These are phyloP conservation scores for Orius laevigatus DNA, from an alignment of 1,140 invertebrate genomes.

Conservation along the genomic window DNA sequence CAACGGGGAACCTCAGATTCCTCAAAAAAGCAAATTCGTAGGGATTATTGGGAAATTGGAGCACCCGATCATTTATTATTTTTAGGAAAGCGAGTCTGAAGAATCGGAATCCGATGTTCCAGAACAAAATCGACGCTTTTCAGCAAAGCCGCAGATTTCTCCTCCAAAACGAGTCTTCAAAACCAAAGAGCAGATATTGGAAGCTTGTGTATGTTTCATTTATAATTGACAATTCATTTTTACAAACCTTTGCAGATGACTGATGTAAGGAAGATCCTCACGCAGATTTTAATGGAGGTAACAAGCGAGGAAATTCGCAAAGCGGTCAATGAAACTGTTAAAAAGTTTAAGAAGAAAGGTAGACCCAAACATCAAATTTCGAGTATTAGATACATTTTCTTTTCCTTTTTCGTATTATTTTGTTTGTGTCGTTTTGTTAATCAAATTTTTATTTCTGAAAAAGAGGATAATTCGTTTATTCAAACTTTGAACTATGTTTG, in stretches of 20 bases:
- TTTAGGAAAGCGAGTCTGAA: constrained; percentile 22
- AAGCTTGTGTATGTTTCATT: constrained; percentile 33
- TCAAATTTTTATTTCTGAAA: constrained; percentile 3
- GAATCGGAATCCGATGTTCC: constrained; percentile 1
- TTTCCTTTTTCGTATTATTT: constrained; percentile 3
- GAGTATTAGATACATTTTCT: background rate
- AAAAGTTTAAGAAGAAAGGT: constrained; percentile 47
- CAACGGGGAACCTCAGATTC: constrained; percentile 30
- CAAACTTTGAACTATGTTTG: constrained; percentile 12
- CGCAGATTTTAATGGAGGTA: constrained; percentile 83
- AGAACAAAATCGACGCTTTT: constrained; percentile 24
- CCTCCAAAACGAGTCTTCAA: constrained; percentile 21
- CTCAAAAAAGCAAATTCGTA: constrained; percentile 70
- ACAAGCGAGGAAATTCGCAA: constrained; percentile 74
- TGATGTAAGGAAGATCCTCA: constrained; percentile 67
- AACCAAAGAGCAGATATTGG: constrained; percentile 33
- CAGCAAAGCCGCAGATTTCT: constrained; percentile 19
- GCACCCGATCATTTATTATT: background rate
- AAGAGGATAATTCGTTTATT: constrained; percentile 4
- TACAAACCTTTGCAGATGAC: constrained; percentile 51
- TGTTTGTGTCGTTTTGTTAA: constrained; percentile 13
- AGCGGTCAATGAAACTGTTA: constrained; percentile 60
- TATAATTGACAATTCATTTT: constrained; percentile 11
- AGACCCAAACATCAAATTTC: constrained; percentile 21
- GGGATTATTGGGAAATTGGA: constrained; percentile 26